Evolutionary conservation across 2,888 invertebrate genomes (phyloP).

Genomic region (Lycia hirtaria): DNA sequence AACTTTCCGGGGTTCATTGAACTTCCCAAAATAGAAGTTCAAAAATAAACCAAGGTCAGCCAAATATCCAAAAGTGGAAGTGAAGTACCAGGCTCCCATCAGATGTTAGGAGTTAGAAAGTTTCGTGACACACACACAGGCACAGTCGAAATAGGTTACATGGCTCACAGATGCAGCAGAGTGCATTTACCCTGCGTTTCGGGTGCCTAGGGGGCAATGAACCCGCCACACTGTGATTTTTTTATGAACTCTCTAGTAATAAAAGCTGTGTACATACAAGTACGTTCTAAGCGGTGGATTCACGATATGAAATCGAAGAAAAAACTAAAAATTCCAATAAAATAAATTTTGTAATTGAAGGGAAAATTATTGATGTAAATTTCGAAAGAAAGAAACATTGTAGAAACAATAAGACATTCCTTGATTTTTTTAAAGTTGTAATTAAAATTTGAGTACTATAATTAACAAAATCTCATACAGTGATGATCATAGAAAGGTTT

Average conservation of each 20-base stretch:
- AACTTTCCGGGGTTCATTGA: conserved; percentile 2
- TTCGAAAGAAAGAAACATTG: no score
- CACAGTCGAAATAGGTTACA: conserved; percentile 29
- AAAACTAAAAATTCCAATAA: background rate
- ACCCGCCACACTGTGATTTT: conserved; percentile 66
- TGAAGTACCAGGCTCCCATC: conserved; percentile 44
- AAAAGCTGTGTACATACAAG: conserved; percentile 42
- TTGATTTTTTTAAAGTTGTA: no score
- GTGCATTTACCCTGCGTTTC: conserved; percentile 70
- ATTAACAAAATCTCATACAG: no score
- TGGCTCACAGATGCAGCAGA: conserved; percentile 52
- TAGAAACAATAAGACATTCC: no score
- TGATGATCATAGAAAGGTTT: no score
- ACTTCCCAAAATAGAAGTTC: conserved; percentile 20
- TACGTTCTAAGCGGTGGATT: background rate
- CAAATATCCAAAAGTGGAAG: conserved; percentile 39
- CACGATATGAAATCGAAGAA: background rate
- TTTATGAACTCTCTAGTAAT: conserved; percentile 58
- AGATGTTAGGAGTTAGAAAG: conserved; percentile 43
- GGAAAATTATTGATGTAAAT: no score
- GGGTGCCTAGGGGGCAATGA: conserved; percentile 60
- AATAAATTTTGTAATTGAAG: no score
- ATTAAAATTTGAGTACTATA: no score
- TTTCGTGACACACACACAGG: conserved; percentile 47
- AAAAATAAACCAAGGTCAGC: conserved; percentile 37